Evolutionary conservation across 1,140 invertebrate species (phyloP), one percentile per base, ranked within the genome.

Genomic region (Lordiphosa clarofinis): DNA sequence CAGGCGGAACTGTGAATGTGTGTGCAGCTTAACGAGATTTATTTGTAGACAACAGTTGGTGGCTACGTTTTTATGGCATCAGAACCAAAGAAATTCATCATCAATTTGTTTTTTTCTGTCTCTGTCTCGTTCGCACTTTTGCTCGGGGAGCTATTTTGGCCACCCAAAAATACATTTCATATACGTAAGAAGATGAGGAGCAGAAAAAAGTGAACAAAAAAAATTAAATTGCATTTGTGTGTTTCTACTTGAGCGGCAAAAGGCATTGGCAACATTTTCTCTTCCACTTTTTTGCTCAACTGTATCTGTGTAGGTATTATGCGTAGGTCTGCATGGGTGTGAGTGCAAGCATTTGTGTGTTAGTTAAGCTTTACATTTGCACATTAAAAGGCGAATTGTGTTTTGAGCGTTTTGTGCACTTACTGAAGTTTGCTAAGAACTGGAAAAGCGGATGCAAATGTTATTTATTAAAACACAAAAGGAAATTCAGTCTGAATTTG

Each of bases 151-250:
- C 76, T 76, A 66, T 78, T 59, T 67, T 59, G 67, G 70, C 66
- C 70, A 68, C 64, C 84, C 84, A 87, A 84, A 87, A 84, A 87
- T 87, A 87, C 70, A 84, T 87, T 74, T 87, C 68, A 79, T 75
- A 63, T 76, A 71, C 56, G 62, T 43, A 47, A 31, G 47, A 69
- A 82, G 76, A 68, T 82, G 72, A 68, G 44, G 42, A 58, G 43
- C 60, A 67, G 68, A 57, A 53, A 56, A 53, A 28, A 37, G 48
- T 55, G 37, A 31, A 63, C n/a, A 50, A 12, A 64, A 75, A 74
- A 82, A 87, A 86, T 76, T 75, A 81, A 86, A 86, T 86, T 86
- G 82, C 81, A 86, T 81, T 86, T 86, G 72, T 86, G 57, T 86
- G 79, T 86, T 86, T 52, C 56, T 31, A 28, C 57, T 56, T 50